Conservation (phyloP, 2,888 invertebrate genomes). For the Geotrupes spiniger region DNA sequence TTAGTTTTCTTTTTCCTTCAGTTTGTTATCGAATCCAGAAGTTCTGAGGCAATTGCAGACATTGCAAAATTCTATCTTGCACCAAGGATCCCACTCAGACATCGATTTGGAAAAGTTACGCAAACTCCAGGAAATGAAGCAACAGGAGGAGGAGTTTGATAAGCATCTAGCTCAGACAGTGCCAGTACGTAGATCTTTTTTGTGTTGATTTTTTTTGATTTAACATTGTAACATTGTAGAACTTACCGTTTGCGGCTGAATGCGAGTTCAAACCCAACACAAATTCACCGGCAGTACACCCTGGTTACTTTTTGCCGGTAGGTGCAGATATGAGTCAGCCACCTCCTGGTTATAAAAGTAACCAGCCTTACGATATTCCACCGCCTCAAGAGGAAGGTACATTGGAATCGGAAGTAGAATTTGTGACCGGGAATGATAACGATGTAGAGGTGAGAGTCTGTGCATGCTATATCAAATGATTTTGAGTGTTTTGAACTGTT, state of each 20-base stretch:
- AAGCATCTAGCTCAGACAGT: slow-evolving; percentile 72
- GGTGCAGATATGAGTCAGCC: slow-evolving; percentile 53
- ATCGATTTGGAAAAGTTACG: slow-evolving; percentile 69
- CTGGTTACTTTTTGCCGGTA: slow-evolving; percentile 34
- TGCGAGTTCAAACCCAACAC: slow-evolving; percentile 58
- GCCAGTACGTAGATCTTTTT: slow-evolving; percentile 53
- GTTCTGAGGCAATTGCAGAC: slow-evolving; percentile 87
- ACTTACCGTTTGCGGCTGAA: slow-evolving; percentile 63
- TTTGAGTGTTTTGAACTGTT: no score
- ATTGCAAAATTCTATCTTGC: slow-evolving; percentile 48
- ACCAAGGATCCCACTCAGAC: slow-evolving; percentile 58
- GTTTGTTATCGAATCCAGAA: slow-evolving; percentile 80
- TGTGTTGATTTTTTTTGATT: not conserved
- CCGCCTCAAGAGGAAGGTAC: slow-evolving; percentile 48
- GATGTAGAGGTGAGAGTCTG: slow-evolving; percentile 40
- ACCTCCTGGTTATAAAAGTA: slow-evolving; percentile 56
- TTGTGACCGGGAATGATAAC: slow-evolving; percentile 51
- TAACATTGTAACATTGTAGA: slow-evolving; percentile 45
- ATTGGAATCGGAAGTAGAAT: slow-evolving; percentile 65
- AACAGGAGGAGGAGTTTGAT: slow-evolving; percentile 73
- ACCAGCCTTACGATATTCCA: slow-evolving; percentile 35
- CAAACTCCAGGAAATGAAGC: slow-evolving; percentile 66
- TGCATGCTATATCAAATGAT: no score
- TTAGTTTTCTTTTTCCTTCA: slow-evolving; percentile 34
- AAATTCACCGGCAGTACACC: slow-evolving; percentile 36